Evolutionary conservation across 2,888 invertebrate species (phyloP).

Genomic region (Papilio elwesi): DNA sequence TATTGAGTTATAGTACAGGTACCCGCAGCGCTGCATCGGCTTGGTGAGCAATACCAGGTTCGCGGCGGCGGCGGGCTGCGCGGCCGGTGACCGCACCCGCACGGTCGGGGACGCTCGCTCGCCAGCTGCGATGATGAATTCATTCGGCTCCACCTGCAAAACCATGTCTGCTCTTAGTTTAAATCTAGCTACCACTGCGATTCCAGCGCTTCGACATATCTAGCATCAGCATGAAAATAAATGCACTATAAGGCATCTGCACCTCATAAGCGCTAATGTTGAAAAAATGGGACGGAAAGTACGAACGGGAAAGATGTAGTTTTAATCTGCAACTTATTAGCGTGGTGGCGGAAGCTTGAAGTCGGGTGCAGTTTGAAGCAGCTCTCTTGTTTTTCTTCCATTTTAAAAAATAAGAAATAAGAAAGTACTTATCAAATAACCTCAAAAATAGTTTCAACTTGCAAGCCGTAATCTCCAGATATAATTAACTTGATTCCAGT

Average conservation of each 20-base stretch:
- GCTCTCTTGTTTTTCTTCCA: too few species aligned
- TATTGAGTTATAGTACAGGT: not conserved
- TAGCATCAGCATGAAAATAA: too few species aligned
- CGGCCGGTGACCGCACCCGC: slow-evolving; percentile 39
- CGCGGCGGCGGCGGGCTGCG: slow-evolving; percentile 38
- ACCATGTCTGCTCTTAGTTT: not conserved
- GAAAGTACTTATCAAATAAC: slow-evolving; percentile 45
- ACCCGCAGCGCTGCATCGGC: slow-evolving; percentile 51
- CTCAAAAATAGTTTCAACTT: slow-evolving; percentile 51
- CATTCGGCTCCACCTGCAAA: slow-evolving; percentile 53
- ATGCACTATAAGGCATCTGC: too few species aligned
- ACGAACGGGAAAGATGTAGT: too few species aligned
- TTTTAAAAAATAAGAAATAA: too few species aligned
- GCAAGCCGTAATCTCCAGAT: slow-evolving; percentile 60
- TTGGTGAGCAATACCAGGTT: slow-evolving; percentile 50
- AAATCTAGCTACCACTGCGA: not conserved
- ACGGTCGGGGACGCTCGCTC: slow-evolving; percentile 51
- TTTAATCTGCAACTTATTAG: too few species aligned
- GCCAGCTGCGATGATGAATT: slow-evolving; percentile 47
- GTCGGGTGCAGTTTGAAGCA: too few species aligned
- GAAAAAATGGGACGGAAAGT: too few species aligned
- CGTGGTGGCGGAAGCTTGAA: too few species aligned
- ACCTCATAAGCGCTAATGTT: too few species aligned
- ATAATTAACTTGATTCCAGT: slow-evolving; percentile 63
- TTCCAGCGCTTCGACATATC: too few species aligned